Percentiles rank a stretch among this genome's conserved stretches.
Conservation (phyloP, 2,113 vertebrate species). For the Labeo catla region DNA sequence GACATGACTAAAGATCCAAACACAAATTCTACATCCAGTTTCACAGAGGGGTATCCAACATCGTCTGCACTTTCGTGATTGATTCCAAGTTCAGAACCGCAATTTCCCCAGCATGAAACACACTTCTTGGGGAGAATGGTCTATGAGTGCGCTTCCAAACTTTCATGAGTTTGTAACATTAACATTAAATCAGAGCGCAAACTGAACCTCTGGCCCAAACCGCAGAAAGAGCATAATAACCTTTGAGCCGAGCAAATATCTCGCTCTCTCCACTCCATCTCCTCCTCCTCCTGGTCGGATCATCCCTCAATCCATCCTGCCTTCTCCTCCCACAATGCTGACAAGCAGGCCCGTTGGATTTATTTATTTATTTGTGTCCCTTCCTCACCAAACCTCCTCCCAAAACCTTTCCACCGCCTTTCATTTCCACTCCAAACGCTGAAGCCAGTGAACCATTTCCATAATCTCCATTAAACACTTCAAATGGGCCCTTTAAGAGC, state of each 20-base stretch:
- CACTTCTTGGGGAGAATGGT: conserved; percentile 15
- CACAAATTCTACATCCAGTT: conserved; percentile 1
- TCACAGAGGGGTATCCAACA: conserved; percentile 3
- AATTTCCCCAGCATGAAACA: conserved; percentile 1
- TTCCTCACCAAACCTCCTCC: conserved; percentile 47
- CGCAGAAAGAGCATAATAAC: conserved; percentile 8
- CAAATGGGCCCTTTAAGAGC: conserved; percentile 75
- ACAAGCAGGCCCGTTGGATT: conserved; percentile 44
- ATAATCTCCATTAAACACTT: conserved; percentile 83
- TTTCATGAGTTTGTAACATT: conserved; percentile 23
- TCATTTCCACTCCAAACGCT: conserved; percentile 67
- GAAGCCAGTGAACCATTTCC: conserved; percentile 72
- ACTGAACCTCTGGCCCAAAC: conserved; percentile 21
- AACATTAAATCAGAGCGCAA: conserved; percentile 23
- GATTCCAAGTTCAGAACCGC: conserved; percentile 19
- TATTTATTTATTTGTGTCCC: conserved; percentile 66
- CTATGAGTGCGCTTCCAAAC: not conserved
- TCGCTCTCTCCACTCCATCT: conserved; percentile 3
- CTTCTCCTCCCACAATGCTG: conserved; percentile 14
- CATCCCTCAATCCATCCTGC: conserved; percentile 30
- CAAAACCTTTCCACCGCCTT: conserved; percentile 65
- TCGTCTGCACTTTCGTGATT: not conserved
- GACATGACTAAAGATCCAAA: conserved; percentile 7
- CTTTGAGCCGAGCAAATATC: not conserved
- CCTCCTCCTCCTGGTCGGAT: conserved; percentile 29